A percentile compares a stretch with the other conserved stretches of the same genome.
Evolutionary conservation across 2,113 vertebrate species (phyloP).

Genomic region (Rhinopomastus cyanomelas): DNA sequence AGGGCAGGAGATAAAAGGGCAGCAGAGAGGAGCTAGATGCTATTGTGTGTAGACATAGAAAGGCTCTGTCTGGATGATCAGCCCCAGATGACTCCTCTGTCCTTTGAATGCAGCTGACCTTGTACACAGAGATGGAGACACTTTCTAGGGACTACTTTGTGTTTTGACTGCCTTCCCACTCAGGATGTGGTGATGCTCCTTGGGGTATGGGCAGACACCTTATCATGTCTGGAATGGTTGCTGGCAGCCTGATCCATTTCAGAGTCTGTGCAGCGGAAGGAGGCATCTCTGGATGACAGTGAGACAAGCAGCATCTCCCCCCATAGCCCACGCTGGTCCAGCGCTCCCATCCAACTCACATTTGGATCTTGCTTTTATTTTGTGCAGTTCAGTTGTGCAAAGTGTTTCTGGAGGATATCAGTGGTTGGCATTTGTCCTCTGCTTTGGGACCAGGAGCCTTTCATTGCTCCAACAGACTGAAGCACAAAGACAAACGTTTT

Average conservation of each 20-base stretch:
- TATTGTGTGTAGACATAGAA: background rate
- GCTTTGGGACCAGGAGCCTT: background rate
- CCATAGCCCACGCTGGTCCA: accelerated
- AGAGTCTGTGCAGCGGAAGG: background rate
- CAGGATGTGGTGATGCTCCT: background rate
- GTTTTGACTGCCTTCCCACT: constrained; percentile 1
- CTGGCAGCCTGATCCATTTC: background rate
- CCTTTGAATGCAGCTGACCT: background rate
- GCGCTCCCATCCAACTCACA: background rate
- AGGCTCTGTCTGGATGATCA: background rate
- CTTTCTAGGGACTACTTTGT: background rate
- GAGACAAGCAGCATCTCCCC: background rate
- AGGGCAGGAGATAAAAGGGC: background rate
- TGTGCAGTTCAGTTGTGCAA: background rate
- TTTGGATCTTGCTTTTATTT: background rate
- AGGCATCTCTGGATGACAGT: background rate
- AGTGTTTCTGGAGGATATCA: background rate
- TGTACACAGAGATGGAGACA: background rate
- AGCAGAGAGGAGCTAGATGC: background rate
- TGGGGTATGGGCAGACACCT: background rate
- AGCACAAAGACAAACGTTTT: background rate
- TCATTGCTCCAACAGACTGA: background rate
- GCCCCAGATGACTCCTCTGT: background rate
- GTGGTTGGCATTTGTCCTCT: background rate
- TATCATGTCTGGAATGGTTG: background rate